Conservation (phyloP, 2,888 invertebrate genomes). For the Eristalis arbustorum region DNA sequence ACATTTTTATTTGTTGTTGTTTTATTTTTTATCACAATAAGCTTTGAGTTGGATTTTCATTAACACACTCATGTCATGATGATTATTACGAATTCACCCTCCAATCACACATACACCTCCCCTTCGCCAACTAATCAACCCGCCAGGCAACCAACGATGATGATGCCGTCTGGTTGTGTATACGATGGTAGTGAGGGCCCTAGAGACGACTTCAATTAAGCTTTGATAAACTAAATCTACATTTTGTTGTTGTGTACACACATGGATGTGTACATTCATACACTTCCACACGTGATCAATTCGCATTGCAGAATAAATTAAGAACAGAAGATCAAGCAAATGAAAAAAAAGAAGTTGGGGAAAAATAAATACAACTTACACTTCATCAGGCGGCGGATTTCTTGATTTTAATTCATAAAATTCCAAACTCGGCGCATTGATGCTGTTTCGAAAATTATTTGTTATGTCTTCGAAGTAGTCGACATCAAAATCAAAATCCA, state of each 20-base stretch:
- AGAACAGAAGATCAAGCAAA: neutral
- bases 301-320: slow-evolving; percentile 17
- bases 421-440: slow-evolving; percentile 79
- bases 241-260: neutral
- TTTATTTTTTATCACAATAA: neutral
- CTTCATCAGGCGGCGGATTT: slow-evolving; percentile 82
- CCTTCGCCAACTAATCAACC: too few relatives aligned
- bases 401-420: slow-evolving; percentile 85
- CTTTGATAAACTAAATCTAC: neutral
- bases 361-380: slow-evolving; percentile 79
- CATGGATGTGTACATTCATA: neutral
- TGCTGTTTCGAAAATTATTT: slow-evolving; percentile 74
- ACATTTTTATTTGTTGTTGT: neutral
- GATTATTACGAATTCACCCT: neutral
- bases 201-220: slow-evolving; percentile 34
- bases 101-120: neutral
- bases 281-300: slow-evolving; percentile 44
- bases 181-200: neutral
- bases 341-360: neutral
- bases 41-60: neutral
- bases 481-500: slow-evolving; percentile 84
- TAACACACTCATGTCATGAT: neutral
- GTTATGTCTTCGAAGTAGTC: slow-evolving; percentile 76
- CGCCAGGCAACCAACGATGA: too few relatives aligned
- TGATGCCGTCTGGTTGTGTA: too few relatives aligned